phyloP scores from a whole-genome alignment of 2,113 vertebrate species.

The Sylvietta virens region DNA sequence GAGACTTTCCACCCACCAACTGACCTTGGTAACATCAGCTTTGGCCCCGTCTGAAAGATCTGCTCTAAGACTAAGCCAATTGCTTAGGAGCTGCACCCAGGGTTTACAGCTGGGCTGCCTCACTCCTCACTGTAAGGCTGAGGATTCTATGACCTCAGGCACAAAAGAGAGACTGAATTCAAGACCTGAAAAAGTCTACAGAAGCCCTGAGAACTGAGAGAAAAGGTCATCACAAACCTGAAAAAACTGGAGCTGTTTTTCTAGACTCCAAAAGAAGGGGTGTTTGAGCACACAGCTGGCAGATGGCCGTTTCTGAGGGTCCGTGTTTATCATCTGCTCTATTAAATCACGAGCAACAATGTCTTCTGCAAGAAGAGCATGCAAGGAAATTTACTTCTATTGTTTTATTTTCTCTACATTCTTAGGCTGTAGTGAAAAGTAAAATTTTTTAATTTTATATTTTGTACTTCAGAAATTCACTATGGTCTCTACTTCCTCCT shows the following conservation, averaged over 20 bases:
- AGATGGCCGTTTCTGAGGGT: conserved; percentile 85
- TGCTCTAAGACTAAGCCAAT: background rate
- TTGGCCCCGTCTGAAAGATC: background rate
- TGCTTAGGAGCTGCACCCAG: background rate
- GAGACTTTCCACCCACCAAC: background rate
- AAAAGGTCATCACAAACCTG: conserved; percentile 77
- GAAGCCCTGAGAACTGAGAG: background rate
- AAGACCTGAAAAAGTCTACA: background rate
- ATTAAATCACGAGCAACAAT: conserved; percentile 87
- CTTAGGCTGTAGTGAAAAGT: background rate
- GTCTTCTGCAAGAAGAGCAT: conserved; percentile 72
- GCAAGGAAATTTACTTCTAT: background rate
- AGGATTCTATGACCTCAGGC: background rate
- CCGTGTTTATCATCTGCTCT: conserved; percentile 90
- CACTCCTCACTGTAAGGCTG: background rate
- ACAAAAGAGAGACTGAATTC: background rate
- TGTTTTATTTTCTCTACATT: background rate
- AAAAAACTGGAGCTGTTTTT: conserved; percentile 97
- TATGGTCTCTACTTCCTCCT: background rate
- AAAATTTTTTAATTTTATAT: background rate
- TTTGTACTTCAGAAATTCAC: background rate
- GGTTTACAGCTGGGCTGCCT: background rate
- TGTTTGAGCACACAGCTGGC: conserved; percentile 90
- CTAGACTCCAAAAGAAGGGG: conserved; percentile 95
- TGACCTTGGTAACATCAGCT: background rate